These are phyloP conservation scores for Okamejei kenojei DNA, from an alignment of 2,797 vertebrate species.

Conservation along the genomic window DNA sequence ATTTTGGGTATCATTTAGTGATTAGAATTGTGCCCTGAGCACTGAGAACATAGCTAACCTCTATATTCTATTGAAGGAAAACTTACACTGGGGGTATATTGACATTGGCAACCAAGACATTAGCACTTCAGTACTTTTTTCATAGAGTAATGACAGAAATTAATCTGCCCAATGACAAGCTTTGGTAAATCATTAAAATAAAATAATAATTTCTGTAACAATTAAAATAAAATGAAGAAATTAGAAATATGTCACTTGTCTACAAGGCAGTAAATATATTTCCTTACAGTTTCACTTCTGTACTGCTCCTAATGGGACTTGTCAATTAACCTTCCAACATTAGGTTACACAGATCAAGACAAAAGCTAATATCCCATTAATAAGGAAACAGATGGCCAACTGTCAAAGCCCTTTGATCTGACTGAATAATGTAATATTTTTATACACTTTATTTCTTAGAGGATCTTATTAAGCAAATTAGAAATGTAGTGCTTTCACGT, in stretches of 20 bases:
- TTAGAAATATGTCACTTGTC: background rate
- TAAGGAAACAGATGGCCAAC: background rate
- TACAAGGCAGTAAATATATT: background rate
- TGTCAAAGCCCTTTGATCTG: background rate
- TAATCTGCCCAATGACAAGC: background rate
- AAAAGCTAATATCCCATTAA: background rate
- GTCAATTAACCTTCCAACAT: background rate
- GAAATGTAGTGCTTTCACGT: background rate
- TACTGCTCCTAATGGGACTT: background rate
- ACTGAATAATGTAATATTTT: background rate
- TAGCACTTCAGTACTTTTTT: background rate
- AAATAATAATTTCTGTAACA: background rate
- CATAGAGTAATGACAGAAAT: background rate
- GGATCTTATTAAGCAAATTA: background rate
- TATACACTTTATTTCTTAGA: background rate
- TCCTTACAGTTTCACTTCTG: background rate
- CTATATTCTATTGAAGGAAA: constrained; percentile 46
- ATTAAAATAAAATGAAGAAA: background rate
- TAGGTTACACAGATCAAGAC: background rate
- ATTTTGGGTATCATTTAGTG: too few relatives aligned
- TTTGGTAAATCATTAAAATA: background rate
- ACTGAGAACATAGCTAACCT: background rate
- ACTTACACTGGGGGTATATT: background rate
- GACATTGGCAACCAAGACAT: background rate
- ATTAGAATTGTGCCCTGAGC: too few relatives aligned